Evolutionary conservation across 2,113 vertebrate species (phyloP).

Genomic region (Struthidea cinerea): DNA sequence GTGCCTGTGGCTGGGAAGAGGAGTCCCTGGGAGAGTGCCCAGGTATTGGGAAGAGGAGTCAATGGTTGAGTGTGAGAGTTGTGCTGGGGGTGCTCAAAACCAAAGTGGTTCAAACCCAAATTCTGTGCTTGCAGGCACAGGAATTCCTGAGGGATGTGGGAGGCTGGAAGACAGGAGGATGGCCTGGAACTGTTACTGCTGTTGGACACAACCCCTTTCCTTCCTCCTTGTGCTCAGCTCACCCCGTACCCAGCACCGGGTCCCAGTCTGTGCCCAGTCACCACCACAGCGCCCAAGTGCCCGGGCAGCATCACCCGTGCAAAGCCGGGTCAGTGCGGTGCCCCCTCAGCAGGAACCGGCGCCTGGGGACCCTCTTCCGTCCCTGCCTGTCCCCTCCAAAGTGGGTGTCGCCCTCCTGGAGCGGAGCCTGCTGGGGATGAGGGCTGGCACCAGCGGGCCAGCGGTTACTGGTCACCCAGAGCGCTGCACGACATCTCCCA

Average conservation of each 20-base stretch:
- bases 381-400: neutral
- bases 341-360: neutral
- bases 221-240: neutral
- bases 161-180: neutral
- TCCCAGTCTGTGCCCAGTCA: neutral
- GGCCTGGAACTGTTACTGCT: neutral
- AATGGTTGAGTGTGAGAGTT: fast-evolving
- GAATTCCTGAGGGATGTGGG: neutral
- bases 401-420: neutral
- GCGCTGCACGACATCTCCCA: neutral
- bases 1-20: neutral
- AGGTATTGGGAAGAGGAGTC: neutral
- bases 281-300: neutral
- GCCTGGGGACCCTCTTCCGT: neutral
- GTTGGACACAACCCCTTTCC: neutral
- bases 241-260: fast-evolving
- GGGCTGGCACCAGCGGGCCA: fast-evolving
- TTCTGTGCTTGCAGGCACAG: neutral
- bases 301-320: neutral
- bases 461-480: neutral
- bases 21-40: neutral
- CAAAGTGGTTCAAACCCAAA: neutral
- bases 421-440: fast-evolving
- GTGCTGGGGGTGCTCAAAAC: neutral
- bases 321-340: neutral